Conservation (phyloP, 1,140 invertebrate genomes). For the Globodera rostochiensis region DNA sequence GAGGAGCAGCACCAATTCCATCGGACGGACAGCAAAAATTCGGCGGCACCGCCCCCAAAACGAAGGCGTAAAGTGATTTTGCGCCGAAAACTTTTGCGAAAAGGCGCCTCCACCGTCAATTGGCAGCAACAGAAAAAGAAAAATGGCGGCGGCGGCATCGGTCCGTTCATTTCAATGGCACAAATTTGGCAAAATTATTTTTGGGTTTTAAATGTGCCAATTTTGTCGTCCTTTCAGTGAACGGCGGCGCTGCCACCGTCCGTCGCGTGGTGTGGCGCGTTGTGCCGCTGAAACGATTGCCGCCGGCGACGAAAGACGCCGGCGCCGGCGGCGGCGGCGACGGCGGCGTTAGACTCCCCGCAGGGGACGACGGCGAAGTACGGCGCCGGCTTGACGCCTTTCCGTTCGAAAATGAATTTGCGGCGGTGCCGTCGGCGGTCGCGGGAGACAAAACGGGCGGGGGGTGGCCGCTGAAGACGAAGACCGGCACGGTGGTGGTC, state of each 20-base stretch:
- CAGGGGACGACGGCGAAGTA: background rate
- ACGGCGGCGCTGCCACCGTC: background rate
- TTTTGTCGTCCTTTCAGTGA: background rate
- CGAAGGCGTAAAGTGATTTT: slow-evolving; percentile 23
- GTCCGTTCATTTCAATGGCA: background rate
- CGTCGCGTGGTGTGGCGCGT: slow-evolving; percentile 24
- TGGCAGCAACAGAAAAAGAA: slow-evolving; percentile 11
- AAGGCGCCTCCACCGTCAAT: background rate
- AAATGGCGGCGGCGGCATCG: background rate
- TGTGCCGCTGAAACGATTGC: slow-evolving; percentile 17
- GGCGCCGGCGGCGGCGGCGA: no score
- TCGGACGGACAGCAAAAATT: slow-evolving; percentile 2
- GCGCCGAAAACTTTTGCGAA: slow-evolving; percentile 16
- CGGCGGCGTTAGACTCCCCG: background rate
- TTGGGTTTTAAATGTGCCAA: background rate
- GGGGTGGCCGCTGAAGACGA: background rate
- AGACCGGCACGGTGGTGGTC: slow-evolving; percentile 1
- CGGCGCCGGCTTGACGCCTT: background rate
- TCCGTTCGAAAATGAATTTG: slow-evolving; percentile 1
- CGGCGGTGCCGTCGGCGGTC: background rate
- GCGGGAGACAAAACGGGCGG: background rate
- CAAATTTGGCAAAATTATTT: background rate
- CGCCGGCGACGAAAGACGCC: background rate
- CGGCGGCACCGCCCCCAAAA: background rate
- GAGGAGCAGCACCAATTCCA: background rate